These are phyloP conservation scores for Pangasius larnaudii DNA, from an alignment of 2,797 vertebrate genomes.

Conservation along the genomic window DNA sequence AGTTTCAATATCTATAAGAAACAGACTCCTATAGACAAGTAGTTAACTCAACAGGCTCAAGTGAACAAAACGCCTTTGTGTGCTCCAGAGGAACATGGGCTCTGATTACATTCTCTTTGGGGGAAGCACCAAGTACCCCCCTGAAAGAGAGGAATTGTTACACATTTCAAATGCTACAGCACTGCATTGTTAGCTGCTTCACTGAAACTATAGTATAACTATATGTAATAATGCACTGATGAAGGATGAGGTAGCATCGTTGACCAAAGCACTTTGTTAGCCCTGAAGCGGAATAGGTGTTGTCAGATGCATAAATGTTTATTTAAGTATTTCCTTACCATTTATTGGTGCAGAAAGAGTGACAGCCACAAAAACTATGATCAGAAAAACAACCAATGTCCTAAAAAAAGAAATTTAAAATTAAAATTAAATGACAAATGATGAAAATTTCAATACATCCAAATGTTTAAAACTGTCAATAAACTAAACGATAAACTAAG, in stretches of 20 bases:
- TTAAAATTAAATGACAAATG: neutral
- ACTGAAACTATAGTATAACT: constrained; percentile 17
- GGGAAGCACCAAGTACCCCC: constrained; percentile 33
- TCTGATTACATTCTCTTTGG: constrained; percentile 57
- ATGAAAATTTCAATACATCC: neutral
- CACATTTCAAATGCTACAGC: constrained; percentile 24
- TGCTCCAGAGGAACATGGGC: constrained; percentile 26
- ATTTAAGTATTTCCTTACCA: constrained; percentile 55
- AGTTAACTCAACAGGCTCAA: constrained; percentile 33
- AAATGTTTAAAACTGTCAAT: neutral
- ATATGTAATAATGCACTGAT: neutral
- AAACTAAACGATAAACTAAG: neutral
- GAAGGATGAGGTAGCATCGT: neutral
- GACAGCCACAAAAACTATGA: constrained; percentile 51
- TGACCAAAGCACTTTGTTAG: neutral
- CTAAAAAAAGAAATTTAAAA: constrained; percentile 34
- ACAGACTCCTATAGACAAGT: constrained; percentile 43
- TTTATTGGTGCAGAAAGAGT: constrained; percentile 59
- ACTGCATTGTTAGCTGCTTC: constrained; percentile 18
- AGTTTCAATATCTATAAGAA: constrained; percentile 41
- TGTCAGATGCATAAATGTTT: neutral
- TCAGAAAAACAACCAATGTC: constrained; percentile 48
- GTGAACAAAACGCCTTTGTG: constrained; percentile 62
- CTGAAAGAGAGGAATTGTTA: constrained; percentile 48
- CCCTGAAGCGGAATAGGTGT: neutral